Percentiles rank a stretch among this genome's conserved stretches.
These are phyloP conservation scores for Homarus gammarus DNA, from an alignment of 2,888 invertebrate species.

Conservation along the genomic window DNA sequence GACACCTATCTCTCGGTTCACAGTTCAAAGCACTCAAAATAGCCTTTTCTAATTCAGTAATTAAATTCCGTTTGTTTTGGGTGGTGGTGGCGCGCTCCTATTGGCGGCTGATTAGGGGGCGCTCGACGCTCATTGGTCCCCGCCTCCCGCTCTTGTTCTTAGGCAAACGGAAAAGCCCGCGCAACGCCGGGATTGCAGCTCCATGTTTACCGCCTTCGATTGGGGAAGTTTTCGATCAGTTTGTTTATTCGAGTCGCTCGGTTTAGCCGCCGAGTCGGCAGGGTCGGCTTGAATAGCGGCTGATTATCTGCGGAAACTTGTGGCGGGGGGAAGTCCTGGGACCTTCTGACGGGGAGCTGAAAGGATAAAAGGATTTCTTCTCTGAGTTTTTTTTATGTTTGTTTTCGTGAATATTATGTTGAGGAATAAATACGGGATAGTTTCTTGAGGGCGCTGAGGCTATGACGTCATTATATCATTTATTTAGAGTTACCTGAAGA, in stretches of 20 bases:
- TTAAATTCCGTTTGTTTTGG: constrained; percentile 72
- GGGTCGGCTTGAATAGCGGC: constrained; percentile 24
- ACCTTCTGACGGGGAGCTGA: not conserved
- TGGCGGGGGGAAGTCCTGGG: not conserved
- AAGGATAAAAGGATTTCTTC: no score
- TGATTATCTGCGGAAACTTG: constrained; percentile 18
- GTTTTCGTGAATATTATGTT: no score
- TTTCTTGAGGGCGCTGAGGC: no score
- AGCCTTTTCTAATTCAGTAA: constrained; percentile 67
- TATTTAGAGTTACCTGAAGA: no score
- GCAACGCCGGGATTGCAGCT: constrained; percentile 53
- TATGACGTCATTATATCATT: no score
- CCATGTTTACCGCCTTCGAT: constrained; percentile 58
- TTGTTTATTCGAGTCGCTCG: constrained; percentile 59
- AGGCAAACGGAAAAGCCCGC: constrained; percentile 54
- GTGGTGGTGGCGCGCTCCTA: constrained; percentile 28
- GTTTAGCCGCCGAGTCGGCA: constrained; percentile 32
- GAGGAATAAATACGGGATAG: no score
- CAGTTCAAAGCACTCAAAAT: constrained; percentile 51
- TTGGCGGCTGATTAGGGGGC: constrained; percentile 43
- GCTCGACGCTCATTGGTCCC: constrained; percentile 46
- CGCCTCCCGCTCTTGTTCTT: constrained; percentile 46
- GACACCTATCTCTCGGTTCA: constrained; percentile 7
- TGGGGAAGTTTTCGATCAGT: constrained; percentile 59
- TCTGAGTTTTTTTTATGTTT: no score